phyloP scores from a whole-genome alignment of 2,888 invertebrate genomes.

The Glaucopsyche alexis region DNA sequence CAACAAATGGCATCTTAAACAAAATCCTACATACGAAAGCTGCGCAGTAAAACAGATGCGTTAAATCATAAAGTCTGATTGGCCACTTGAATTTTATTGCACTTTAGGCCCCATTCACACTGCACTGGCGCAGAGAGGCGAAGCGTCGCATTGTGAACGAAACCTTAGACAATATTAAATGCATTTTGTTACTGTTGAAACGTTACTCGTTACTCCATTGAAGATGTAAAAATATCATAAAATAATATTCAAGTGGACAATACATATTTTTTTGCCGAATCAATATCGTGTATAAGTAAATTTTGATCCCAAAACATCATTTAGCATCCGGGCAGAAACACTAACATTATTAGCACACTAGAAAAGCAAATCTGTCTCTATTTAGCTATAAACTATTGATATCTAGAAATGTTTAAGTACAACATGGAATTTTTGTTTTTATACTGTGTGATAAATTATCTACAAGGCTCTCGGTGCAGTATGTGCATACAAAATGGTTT shows the following conservation, averaged over 20 bases:
- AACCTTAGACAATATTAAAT: conserved; percentile 31
- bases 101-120: not conserved
- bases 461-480: conserved; percentile 44
- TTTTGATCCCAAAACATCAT: conserved; percentile 69
- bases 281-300: conserved; percentile 43
- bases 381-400: conserved; percentile 59
- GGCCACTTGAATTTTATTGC: conserved; percentile 37
- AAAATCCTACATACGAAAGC: conserved; percentile 71
- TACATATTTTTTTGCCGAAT: conserved; percentile 51
- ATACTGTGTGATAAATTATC: conserved; percentile 37
- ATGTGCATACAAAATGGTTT: conserved; percentile 46
- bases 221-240: conserved; percentile 19
- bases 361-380: conserved; percentile 52
- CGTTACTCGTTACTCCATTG: not conserved
- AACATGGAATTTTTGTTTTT: conserved; percentile 51
- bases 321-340: conserved; percentile 35
- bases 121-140: not conserved
- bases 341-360: conserved; percentile 41
- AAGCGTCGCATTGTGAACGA: not conserved
- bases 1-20: conserved; percentile 78
- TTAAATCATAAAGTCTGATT: conserved; percentile 36
- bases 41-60: conserved; percentile 60
- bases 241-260: conserved; percentile 39
- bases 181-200: not conserved
- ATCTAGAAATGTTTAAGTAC: conserved; percentile 70